Evolutionary conservation across 2,797 vertebrate genomes (phyloP), one percentile per base, ranked within the genome.

Genomic region (Avahi laniger): DNA sequence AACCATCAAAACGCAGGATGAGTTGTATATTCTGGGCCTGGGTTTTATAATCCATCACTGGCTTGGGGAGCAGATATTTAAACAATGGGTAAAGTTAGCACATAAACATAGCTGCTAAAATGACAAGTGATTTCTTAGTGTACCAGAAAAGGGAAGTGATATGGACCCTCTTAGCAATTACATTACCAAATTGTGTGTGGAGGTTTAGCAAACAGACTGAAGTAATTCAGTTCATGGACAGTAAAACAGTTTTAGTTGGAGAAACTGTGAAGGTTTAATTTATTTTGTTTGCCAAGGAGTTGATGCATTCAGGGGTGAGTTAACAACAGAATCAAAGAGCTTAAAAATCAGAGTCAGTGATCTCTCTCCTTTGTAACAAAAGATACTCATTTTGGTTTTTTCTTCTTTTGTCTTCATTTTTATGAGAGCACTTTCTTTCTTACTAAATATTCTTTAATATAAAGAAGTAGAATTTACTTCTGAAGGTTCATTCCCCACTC

Each of bases 251-350:
- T 83, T 63, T 67, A 12, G 72, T 91, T 97, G 57, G 30, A 90
- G 65, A 70, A 52, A 41, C 78, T 35, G 33, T 84, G 50, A 93
- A 89, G 48, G 14, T 88, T 91, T 93, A 54, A 91, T 91, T 95
- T 88, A 87, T 92, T 94, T 83, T 93, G 63, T 97, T 95, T 96
- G 59, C 89, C 50, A 33, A 92, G 70, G 50, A 94, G 41, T 54
- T 93, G 69, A 91, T 86, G 17, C 67, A n/a, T 86, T 92, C 80
- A 96, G 86, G 61, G 14, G 13, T 93, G 41, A 93, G 28, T 90
- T 91, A 59, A 41, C 41, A 54, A 83, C 94, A 89, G 61, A 95
- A 85, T 85, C 73, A 89, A n/a, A 85, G 78, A 72, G 54, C 93
- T 89, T 84, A 41, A 92, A 92, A 91, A 72, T 91, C 26, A 59